phyloP scores from a whole-genome alignment of 2,797 vertebrate species.

The Brachyalestes nurse region DNA sequence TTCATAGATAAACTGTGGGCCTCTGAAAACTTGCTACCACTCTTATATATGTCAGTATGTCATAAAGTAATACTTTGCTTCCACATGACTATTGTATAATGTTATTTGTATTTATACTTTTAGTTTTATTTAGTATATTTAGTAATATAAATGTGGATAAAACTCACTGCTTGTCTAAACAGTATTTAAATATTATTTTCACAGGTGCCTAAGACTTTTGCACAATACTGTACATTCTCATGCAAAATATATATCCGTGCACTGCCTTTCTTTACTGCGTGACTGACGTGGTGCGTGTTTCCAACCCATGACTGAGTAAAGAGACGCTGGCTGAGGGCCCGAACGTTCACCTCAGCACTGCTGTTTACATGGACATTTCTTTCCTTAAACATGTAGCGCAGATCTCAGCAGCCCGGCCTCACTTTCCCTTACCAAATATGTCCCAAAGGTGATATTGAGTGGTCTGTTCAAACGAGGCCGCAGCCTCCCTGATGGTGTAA shows the following conservation, averaged over 20 bases:
- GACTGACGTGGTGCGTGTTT: background rate
- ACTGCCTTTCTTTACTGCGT: background rate
- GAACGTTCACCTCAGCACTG: constrained; percentile 22
- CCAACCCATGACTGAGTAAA: background rate
- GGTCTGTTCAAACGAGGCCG: constrained; percentile 10
- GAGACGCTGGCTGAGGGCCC: constrained; percentile 1
- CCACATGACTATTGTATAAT: no score
- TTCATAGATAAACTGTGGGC: no score
- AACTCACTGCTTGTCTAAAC: no score
- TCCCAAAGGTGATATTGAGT: constrained; percentile 21
- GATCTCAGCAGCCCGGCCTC: constrained; percentile 17
- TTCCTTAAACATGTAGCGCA: constrained; percentile 37
- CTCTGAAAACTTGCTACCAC: no score
- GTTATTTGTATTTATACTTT: no score
- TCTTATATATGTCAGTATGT: background rate
- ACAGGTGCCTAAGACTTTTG: no score
- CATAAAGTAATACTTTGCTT: background rate
- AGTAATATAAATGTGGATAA: no score
- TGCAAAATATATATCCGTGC: background rate
- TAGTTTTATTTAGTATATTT: no score
- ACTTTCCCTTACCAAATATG: constrained; percentile 40
- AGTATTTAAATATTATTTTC: no score
- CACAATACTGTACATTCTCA: background rate
- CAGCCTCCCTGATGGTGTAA: background rate
- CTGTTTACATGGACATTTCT: constrained; percentile 39